Base-by-base conservation (phyloP, 2,888 invertebrate species). In the Syrphus vitripennis region DNA sequence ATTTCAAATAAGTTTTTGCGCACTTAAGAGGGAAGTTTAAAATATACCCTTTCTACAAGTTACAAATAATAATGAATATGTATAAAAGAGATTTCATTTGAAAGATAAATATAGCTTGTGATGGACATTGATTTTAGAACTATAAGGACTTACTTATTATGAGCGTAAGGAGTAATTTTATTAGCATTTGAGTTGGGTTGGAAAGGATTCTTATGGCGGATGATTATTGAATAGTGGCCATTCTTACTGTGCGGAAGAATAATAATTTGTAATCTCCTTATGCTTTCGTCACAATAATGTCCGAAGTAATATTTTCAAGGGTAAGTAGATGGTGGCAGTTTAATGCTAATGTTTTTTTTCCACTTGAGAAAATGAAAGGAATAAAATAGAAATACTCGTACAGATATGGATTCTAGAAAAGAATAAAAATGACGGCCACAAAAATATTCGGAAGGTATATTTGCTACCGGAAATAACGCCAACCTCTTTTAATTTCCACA, bases 71-170 rank as follows among this genome's bases (percentile, higher is more conserved):
- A 16, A n/a, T 21, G 5, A 37, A 57, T 57, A 12, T n/a, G n/a
- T n/a, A n/a, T 16, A 14, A 59, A n/a, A 59, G 16, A 55, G 59
- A 59, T 59, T 59, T 37, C 34, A 59, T 59, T 59, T 21, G 34
- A 37, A n/a, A 59, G 59, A 59, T 59, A 57, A 7, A 34, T 10
- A 16, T 37, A 16, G 19, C 34, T 37, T 31, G 16, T 31, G 29
- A 57, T 59, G 34, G 59, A 59, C 59, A 59, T 59, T 59, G 59
- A 37, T 59, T 59, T 59, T 53, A 14, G 1, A 14, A 16, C n/a
- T n/a, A n/a, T n/a, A n/a, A n/a, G n/a, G n/a, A n/a, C n/a, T n/a
- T n/a, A n/a, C n/a, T n/a, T n/a, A n/a, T n/a, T n/a, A n/a, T n/a
- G n/a, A 34, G 14, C 0, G 5, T 21, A 4, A 59, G 34, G 34